phyloP scores from a whole-genome alignment of 2,113 vertebrate species.

The Cyprinodon tularosa region DNA sequence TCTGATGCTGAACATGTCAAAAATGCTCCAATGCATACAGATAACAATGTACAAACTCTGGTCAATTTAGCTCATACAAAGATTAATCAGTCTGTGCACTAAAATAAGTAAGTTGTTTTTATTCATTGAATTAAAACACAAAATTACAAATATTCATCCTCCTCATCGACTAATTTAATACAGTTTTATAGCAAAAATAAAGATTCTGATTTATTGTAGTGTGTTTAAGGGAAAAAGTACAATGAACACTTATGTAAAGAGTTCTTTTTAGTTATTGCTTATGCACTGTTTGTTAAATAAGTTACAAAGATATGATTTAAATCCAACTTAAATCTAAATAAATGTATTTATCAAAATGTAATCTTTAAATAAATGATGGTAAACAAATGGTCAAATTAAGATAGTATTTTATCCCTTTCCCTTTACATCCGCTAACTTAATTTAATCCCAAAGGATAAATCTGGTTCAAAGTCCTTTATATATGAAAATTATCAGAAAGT shows the following conservation, averaged over 20 bases:
- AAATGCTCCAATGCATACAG: background rate
- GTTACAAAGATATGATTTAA: too few species aligned
- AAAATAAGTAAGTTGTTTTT: background rate
- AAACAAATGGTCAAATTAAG: background rate
- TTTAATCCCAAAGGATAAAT: background rate
- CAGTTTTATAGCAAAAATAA: too few species aligned
- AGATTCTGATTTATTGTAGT: background rate
- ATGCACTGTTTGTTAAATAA: too few species aligned
- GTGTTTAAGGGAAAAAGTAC: too few species aligned
- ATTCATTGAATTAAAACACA: background rate
- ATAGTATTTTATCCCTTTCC: background rate
- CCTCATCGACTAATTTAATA: too few species aligned
- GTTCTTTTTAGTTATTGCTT: too few species aligned
- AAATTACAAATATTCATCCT: background rate
- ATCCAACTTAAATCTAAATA: too few species aligned
- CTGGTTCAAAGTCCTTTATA: background rate
- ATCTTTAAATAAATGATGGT: background rate
- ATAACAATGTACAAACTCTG: background rate
- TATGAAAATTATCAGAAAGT: background rate
- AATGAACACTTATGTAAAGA: too few species aligned
- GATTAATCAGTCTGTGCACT: background rate
- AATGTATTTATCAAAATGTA: too few species aligned
- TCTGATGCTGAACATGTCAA: background rate
- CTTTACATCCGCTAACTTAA: background rate
- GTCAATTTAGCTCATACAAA: background rate